These are phyloP conservation scores for Tiaroga cobitis DNA, from an alignment of 2,797 vertebrate genomes.

Conservation along the genomic window DNA sequence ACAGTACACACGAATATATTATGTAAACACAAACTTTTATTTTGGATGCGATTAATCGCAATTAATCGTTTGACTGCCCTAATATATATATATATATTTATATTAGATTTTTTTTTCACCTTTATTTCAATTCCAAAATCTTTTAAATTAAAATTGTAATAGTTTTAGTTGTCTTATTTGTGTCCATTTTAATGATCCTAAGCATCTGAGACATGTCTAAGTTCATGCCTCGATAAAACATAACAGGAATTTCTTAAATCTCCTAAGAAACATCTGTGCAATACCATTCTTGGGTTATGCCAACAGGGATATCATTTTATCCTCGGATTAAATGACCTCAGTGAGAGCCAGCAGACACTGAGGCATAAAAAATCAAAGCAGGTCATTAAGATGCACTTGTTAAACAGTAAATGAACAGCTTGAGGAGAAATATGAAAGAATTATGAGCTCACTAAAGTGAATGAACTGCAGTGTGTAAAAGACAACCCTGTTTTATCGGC, in stretches of 20 bases:
- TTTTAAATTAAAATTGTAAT: background rate
- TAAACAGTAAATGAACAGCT: constrained; percentile 17
- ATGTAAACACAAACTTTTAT: too few species aligned
- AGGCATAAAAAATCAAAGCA: constrained; percentile 40
- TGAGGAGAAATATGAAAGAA: constrained; percentile 19
- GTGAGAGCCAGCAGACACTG: constrained; percentile 10
- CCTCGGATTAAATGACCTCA: constrained; percentile 49
- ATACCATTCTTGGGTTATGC: constrained; percentile 30
- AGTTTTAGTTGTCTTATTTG: background rate
- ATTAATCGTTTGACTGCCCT: too few species aligned
- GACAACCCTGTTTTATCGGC: constrained; percentile 4
- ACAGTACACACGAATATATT: too few species aligned
- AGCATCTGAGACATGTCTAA: background rate
- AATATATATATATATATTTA: too few species aligned
- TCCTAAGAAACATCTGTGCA: background rate
- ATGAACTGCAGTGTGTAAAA: constrained; percentile 8
- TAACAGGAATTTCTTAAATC: background rate
- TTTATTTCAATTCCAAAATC: background rate
- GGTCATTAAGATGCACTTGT: constrained; percentile 50
- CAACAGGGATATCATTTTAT: constrained; percentile 49
- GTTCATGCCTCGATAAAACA: background rate
- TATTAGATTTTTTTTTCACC: too few species aligned
- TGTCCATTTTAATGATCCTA: background rate
- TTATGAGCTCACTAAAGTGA: constrained; percentile 4
- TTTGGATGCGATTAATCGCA: too few species aligned